Conservation (phyloP, 2,888 invertebrate genomes). For the Spodoptera exigua region DNA sequence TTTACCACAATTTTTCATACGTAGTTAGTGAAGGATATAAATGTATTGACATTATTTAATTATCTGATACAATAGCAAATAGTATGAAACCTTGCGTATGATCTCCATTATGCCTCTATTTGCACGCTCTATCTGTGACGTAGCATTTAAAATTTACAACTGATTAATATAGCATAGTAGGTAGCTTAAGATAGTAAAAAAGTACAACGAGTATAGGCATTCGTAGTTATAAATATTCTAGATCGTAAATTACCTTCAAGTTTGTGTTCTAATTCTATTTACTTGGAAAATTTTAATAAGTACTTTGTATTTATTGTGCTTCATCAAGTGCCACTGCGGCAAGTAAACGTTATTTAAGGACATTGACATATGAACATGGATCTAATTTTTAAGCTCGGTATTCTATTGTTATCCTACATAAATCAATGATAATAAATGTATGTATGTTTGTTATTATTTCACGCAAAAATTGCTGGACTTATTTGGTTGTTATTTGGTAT, state of each 20-base stretch:
- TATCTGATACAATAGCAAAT: conserved; percentile 58
- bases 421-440: too few species aligned
- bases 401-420: too few species aligned
- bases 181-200: conserved; percentile 46
- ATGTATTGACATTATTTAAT: conserved; percentile 50
- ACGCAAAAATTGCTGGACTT: too few species aligned
- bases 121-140: conserved; percentile 67
- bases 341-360: too few species aligned
- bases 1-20: conserved; percentile 33
- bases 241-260: conserved; percentile 23
- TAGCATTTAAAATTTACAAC: conserved; percentile 76
- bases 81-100: conserved; percentile 62
- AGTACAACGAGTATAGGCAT: conserved; percentile 32
- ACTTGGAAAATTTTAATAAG: too few species aligned
- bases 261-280: too few species aligned
- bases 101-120: conserved; percentile 61
- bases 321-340: too few species aligned
- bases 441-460: too few species aligned
- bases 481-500: too few species aligned
- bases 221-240: conserved; percentile 30
- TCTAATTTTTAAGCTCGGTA: too few species aligned
- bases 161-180: conserved; percentile 57
- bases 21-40: conserved; percentile 52
- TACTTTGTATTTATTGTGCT: too few species aligned
- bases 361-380: too few species aligned